Base-by-base conservation (phyloP, 2,113 vertebrate species). In the Odocoileus hemionus region DNA sequence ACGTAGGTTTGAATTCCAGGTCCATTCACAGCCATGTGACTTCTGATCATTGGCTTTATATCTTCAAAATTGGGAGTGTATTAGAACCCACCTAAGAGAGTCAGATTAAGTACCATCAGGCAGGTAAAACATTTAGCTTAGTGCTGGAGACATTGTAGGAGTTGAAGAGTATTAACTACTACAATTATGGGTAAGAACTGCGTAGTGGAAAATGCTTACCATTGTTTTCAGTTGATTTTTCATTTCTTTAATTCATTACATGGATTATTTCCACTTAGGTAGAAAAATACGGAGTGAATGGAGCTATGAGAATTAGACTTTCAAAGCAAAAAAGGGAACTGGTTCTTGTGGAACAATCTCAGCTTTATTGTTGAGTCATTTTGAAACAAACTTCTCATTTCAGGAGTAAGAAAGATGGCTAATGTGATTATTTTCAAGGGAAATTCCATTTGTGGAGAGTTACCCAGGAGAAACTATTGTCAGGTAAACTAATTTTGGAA, bases 361-460 rank as follows among this genome's bases (percentile, higher is more conserved):
- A 30, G 19, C 89, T 28, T 95, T 96, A 61, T 89, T 86, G 1
- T 91, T 90, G 36, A 55, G 67, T 85, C 50, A 19, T 45, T 97
- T 97, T 97, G 76, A 96, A 82, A 91, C 50, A 60, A 70, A 89
- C 52, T 28, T 91, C 47, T 26, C 36, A 47, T 47, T 61, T 98
- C 64, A 84, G 93, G 15, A n/a, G 84, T 92, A 39, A 36, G 7
- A 64, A 74, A 91, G 52, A n/a, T 95, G 47, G 82, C 2, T 21
- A 84, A 19, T 91, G 39, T n/a, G 74, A 52, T 97, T 98, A 96
- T 95, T 80, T 97, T 97, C 74, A 91, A 92, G 89, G 97, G 50
- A 87, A 92, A 97, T 95, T 88, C 55, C 39, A 52, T 52, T 57
- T 93, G 19, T 83, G 12, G n/a, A 91, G n/a, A 70, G 12, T 45